Percentiles rank a stretch among this genome's conserved stretches.
Evolutionary conservation across 2,113 vertebrate genomes (phyloP).

Genomic region (Pongo pygmaeus): DNA sequence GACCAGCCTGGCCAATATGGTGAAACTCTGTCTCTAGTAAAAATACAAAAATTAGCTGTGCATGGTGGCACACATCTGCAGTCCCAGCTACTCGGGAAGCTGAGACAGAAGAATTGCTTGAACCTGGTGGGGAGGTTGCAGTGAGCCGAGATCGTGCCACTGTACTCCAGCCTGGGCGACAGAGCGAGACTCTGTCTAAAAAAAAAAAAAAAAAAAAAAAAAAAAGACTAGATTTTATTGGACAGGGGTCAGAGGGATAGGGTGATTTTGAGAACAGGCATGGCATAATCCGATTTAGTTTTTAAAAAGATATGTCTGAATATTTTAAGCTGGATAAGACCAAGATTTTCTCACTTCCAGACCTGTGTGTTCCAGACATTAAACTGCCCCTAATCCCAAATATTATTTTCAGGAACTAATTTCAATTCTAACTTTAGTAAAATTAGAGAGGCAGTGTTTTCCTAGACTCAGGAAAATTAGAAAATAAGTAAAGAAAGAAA

Average conservation of each 20-base stretch:
- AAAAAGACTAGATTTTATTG: not conserved
- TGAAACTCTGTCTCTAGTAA: no score
- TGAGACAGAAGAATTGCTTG: no score
- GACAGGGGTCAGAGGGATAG: fast-evolving
- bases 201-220: no score
- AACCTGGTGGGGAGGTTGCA: no score
- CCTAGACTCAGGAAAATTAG: not conserved
- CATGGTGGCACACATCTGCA: no score
- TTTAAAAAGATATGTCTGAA: not conserved
- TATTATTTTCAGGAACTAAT: not conserved
- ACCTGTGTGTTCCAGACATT: not conserved
- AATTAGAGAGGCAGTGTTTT: not conserved
- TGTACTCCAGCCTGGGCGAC: no score
- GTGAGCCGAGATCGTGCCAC: no score
- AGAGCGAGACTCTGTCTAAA: no score
- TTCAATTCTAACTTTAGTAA: slow-evolving; percentile 29
- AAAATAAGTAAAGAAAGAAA: not conserved
- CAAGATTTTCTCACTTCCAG: not conserved
- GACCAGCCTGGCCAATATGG: no score
- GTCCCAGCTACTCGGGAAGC: no score
- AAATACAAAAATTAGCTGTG: no score
- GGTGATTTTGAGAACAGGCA: not conserved
- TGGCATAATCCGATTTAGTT: not conserved
- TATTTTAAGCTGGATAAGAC: not conserved
- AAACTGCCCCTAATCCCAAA: not conserved